phyloP scores from a whole-genome alignment of 2,113 vertebrate species.

The Malurus alboscapulatus region DNA sequence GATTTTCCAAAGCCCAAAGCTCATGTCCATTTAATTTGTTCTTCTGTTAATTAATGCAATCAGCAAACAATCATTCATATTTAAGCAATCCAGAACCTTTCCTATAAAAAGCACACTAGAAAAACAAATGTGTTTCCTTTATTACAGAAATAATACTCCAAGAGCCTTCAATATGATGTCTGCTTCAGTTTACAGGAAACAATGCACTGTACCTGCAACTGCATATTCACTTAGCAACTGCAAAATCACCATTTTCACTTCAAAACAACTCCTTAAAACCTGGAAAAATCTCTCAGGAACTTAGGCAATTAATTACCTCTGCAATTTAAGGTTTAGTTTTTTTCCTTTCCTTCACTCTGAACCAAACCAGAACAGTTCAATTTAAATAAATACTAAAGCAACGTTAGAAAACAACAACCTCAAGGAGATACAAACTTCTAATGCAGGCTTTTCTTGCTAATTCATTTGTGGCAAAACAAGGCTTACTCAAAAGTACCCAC shows the following conservation, averaged over 20 bases:
- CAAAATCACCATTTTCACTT: slow-evolving; percentile 2
- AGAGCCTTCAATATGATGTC: background rate
- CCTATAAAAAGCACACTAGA: background rate
- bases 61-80: background rate
- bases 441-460: background rate
- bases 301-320: background rate
- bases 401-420: background rate
- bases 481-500: background rate
- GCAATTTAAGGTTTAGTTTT: background rate
- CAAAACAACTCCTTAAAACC: background rate
- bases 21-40: background rate
- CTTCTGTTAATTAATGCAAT: background rate
- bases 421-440: background rate
- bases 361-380: background rate
- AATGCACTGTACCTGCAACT: background rate
- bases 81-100: background rate
- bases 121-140: background rate
- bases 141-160: background rate
- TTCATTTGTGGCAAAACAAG: background rate
- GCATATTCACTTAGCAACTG: background rate
- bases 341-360: background rate
- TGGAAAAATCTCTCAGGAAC: background rate
- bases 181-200: background rate
- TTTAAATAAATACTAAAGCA: background rate
- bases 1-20: background rate